These are phyloP conservation scores for Unio pictorum DNA, from an alignment of 2,888 invertebrate species.

Conservation along the genomic window DNA sequence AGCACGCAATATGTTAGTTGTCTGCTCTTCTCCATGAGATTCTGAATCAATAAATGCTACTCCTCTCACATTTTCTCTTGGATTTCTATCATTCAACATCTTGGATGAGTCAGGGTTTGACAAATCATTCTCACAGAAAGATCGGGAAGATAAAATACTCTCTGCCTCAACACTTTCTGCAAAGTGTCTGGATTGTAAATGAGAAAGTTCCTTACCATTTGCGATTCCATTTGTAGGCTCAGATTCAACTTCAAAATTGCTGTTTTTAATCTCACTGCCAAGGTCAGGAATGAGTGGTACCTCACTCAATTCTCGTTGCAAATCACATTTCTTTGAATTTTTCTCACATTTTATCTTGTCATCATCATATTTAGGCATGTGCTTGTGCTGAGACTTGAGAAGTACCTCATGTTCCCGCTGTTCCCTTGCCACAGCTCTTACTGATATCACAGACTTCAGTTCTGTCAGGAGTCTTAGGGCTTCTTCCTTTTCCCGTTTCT, in stretches of 20 bases:
- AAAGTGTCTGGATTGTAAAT: too few species aligned
- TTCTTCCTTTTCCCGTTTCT: conserved; percentile 52
- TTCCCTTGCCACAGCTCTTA: conserved; percentile 52
- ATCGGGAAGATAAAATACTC: too few species aligned
- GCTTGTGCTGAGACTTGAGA: not conserved
- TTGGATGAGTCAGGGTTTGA: too few species aligned
- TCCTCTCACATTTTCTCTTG: not conserved
- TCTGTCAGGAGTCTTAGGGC: conserved; percentile 58
- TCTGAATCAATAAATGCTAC: conserved; percentile 3
- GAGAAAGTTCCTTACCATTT: too few species aligned
- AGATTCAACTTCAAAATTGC: not conserved
- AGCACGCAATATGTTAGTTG: not conserved
- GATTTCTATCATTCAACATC: too few species aligned
- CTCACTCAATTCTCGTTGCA: too few species aligned
- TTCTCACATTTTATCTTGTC: too few species aligned
- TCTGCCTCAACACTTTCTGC: too few species aligned
- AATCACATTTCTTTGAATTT: too few species aligned
- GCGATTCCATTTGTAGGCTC: not conserved
- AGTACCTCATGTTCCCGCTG: conserved; percentile 46
- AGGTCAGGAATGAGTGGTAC: too few species aligned
- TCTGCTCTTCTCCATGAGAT: not conserved
- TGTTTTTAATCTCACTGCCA: too few species aligned
- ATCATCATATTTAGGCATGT: not conserved
- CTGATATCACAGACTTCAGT: conserved; percentile 61
- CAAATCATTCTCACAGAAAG: too few species aligned